Conservation (phyloP, 1,140 invertebrate genomes). For the Drosophila watanabei region DNA sequence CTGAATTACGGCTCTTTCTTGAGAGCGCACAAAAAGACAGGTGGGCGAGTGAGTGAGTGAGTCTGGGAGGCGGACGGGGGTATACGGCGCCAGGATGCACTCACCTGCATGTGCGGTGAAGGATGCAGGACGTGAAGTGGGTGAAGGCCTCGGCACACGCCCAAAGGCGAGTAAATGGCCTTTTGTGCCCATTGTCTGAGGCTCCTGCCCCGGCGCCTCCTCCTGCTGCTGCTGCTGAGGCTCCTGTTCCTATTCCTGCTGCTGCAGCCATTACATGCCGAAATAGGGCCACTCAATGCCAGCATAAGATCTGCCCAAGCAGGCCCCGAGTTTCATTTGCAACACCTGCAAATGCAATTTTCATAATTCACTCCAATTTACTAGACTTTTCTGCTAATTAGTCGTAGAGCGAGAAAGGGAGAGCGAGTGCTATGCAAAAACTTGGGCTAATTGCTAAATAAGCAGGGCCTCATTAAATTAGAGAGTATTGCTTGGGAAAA, state of each 20-base stretch:
- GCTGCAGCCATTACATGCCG: constrained; percentile 52
- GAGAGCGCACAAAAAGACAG: constrained; percentile 36
- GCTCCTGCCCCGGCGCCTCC: background rate
- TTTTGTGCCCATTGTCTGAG: constrained; percentile 74
- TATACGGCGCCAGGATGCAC: constrained; percentile 4
- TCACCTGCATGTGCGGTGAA: constrained; percentile 50
- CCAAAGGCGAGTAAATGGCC: constrained; percentile 68
- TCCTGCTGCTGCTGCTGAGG: background rate
- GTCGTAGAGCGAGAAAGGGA: constrained; percentile 17
- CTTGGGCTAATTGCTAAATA: constrained; percentile 39
- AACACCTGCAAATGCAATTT: constrained; percentile 67
- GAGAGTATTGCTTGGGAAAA: constrained; percentile 51
- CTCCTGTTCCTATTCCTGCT: constrained; percentile 4
- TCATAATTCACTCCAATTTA: constrained; percentile 69
- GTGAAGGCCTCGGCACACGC: constrained; percentile 72
- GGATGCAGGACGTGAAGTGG: constrained; percentile 55
- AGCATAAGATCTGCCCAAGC: constrained; percentile 39
- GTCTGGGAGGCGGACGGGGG: too few species aligned
- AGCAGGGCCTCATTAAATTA: constrained; percentile 66
- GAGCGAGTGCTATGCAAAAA: constrained; percentile 12
- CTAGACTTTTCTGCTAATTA: constrained; percentile 69
- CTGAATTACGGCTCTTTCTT: constrained; percentile 74
- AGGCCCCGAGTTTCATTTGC: constrained; percentile 47
- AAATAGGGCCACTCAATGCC: constrained; percentile 73
- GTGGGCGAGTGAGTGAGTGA: background rate